Percentiles rank a stretch among this genome's conserved stretches.
Conservation (phyloP, 2,888 invertebrate genomes). For the Aproaerema taeniolella region DNA sequence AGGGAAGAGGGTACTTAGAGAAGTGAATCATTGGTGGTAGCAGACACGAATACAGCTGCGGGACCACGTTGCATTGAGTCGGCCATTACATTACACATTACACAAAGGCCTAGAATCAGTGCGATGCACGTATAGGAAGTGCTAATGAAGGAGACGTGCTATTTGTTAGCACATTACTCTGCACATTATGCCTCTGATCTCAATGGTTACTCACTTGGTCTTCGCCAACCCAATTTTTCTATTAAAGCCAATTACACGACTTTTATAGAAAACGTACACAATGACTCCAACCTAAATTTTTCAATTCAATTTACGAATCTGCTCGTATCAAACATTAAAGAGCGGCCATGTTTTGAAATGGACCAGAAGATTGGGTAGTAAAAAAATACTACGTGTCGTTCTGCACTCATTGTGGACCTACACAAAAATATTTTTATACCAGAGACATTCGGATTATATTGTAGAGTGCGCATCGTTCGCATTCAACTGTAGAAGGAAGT, state of each 20-base stretch:
- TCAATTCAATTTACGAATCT: background rate
- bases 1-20: too few species aligned
- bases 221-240: conserved; percentile 21
- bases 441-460: background rate
- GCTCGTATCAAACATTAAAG: conserved; percentile 1
- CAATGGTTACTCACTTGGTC: conserved; percentile 11
- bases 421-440: background rate
- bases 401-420: conserved; percentile 1
- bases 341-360: background rate
- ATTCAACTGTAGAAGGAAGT: background rate
- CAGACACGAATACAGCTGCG: too few species aligned
- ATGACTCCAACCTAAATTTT: conserved; percentile 4
- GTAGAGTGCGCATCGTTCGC: background rate
- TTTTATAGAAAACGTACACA: conserved; percentile 1
- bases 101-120: too few species aligned
- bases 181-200: conserved; percentile 2
- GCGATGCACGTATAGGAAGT: conserved; percentile 46
- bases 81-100: too few species aligned
- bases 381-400: conserved; percentile 5
- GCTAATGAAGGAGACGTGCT: conserved; percentile 46
- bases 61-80: too few species aligned
- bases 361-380: background rate
- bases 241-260: conserved; percentile 15
- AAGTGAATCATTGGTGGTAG: too few species aligned
- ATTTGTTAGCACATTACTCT: conserved; percentile 44